phyloP scores from a whole-genome alignment of 2,113 vertebrate genomes.

The Cochlearius cochlearius region DNA sequence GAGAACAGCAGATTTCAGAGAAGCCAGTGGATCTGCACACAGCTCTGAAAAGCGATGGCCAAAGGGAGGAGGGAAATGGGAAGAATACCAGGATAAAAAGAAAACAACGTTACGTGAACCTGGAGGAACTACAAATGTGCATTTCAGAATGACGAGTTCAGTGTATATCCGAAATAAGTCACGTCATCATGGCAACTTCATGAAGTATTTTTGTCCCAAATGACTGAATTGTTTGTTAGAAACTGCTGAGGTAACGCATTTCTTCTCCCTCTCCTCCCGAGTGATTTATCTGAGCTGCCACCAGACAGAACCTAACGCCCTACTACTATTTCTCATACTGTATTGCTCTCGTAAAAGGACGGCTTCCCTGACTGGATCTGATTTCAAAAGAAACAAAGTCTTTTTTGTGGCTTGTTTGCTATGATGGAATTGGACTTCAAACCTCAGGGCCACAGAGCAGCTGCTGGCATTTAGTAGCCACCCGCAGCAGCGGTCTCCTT shows the following conservation, averaged over 20 bases:
- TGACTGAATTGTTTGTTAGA: neutral
- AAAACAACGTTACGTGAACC: neutral
- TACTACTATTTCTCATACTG: accelerated
- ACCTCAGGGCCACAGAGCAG: neutral
- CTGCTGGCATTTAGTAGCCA: neutral
- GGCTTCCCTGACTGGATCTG: neutral
- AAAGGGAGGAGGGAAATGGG: neutral
- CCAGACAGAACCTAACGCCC: neutral
- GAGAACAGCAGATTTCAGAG: neutral
- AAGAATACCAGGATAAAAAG: neutral
- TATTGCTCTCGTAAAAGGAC: neutral
- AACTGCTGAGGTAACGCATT: neutral
- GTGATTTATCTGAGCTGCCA: neutral
- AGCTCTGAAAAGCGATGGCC: neutral
- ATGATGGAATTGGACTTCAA: neutral
- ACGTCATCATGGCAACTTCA: neutral
- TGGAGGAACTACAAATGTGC: neutral
- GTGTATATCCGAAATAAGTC: neutral
- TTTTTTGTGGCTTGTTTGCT: neutral
- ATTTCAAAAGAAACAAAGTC: neutral
- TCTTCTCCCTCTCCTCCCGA: neutral
- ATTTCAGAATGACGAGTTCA: neutral
- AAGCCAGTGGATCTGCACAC: neutral
- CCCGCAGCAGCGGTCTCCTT: neutral
- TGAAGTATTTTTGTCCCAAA: neutral